Evolutionary conservation across 2,113 vertebrate species (phyloP), one percentile per base, ranked within the genome.

Genomic region (Reinhardtius hippoglossoides): DNA sequence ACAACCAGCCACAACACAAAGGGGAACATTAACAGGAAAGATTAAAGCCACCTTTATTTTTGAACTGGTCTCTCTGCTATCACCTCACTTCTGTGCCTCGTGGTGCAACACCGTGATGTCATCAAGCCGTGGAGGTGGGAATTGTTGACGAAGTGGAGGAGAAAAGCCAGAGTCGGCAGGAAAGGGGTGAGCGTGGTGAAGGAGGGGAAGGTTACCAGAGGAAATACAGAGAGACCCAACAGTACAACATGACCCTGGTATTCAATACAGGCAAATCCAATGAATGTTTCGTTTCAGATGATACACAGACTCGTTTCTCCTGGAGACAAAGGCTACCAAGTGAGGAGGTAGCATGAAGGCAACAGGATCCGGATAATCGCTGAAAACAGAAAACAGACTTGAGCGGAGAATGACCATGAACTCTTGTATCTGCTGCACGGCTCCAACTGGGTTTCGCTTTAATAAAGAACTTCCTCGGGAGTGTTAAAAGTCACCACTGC

Each of bases 101-200:
- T 35, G 14, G 13, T 56, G 50, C 67, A 70, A 63, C 57, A 71
- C 23, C 26, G 0, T 88, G 84, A 87, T 87, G 89, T 91, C 86
- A 90, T 74, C 12, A 58, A 42, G 56, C 46, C 9, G 16, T 24
- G 27, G 61, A 78, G 35, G 67, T 74, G 85, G 75, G 75, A 31
- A 74, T 58, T 63, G 54, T 71, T 74, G 42, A 66, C 82, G 88
- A 90, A 62, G 42, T 12, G 26, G 55, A 40, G 21, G 26, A 80
- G 55, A 88, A 90, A 88, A 81, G 59, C 56, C 74, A 71, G 72
- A 84, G 73, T 92, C 81, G 86, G 84, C 88, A 86, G 86, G 81
- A 92, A 85, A 65, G 55, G 56, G 63, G n/a, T 35, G 35, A 50
- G 26, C 61, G 27, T 23, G 20, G 55, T 21, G 59, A 8, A 59